phyloP scores from a whole-genome alignment of 2,797 vertebrate genomes.

The Lerista edwardsae region DNA sequence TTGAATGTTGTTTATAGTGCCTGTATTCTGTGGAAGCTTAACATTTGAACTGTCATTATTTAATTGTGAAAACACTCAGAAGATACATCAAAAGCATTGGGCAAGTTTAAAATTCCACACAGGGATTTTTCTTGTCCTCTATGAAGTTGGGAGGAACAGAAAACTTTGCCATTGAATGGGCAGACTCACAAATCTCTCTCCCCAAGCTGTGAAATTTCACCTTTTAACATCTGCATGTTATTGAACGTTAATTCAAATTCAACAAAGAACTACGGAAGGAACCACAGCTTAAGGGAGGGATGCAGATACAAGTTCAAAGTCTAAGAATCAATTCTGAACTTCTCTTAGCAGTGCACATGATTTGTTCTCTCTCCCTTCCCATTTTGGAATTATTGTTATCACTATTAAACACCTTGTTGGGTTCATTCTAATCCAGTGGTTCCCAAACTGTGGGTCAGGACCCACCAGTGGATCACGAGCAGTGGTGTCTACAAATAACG shows the following conservation, averaged over 20 bases:
- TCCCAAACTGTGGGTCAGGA: too few species aligned
- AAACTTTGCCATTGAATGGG: slow-evolving; percentile 24
- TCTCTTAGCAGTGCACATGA: too few species aligned
- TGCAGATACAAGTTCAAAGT: neutral
- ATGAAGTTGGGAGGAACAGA: slow-evolving; percentile 4
- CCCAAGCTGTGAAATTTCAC: slow-evolving; percentile 17
- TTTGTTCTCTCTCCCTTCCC: too few species aligned
- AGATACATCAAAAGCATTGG: neutral
- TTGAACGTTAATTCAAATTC: slow-evolving; percentile 31
- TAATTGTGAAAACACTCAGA: neutral
- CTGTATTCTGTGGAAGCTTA: slow-evolving; percentile 13
- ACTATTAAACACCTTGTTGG: too few species aligned
- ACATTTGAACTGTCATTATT: slow-evolving; percentile 10
- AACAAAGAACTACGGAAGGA: neutral
- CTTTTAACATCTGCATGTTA: slow-evolving; percentile 38
- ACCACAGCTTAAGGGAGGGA: neutral
- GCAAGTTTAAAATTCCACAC: neutral
- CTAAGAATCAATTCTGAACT: neutral
- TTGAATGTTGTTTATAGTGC: neutral
- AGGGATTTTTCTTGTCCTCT: slow-evolving; percentile 12
- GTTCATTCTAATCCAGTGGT: too few species aligned
- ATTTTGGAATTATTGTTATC: too few species aligned
- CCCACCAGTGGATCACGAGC: too few species aligned
- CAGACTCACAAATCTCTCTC: slow-evolving; percentile 23
- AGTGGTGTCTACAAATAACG: too few species aligned